Conservation (phyloP, 2,888 invertebrate genomes). For the Orchesellides sinensis region DNA sequence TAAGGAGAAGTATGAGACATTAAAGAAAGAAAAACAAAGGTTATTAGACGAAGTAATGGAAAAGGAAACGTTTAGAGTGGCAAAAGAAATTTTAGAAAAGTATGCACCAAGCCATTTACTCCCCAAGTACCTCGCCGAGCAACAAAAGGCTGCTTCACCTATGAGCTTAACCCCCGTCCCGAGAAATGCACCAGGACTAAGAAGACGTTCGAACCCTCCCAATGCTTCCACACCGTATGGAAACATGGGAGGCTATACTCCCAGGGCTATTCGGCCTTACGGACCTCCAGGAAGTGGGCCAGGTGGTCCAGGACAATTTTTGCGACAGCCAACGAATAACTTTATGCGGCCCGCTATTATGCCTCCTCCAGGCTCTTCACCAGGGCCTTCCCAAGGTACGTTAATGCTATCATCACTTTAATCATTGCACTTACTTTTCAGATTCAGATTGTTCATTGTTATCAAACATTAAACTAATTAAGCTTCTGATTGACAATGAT, state of each 20-base stretch:
- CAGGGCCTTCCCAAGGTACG: slow-evolving; percentile 30
- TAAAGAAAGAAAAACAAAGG: slow-evolving; percentile 90
- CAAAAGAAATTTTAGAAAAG: slow-evolving; percentile 91
- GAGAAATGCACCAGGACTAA: slow-evolving; percentile 51
- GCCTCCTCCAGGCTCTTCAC: slow-evolving; percentile 21
- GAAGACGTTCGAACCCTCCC: slow-evolving; percentile 60
- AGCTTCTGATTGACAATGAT: not conserved
- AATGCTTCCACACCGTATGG: slow-evolving; percentile 41
- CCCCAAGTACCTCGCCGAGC: slow-evolving; percentile 73
- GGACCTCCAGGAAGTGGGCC: slow-evolving; percentile 33
- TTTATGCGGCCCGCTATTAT: slow-evolving; percentile 61
- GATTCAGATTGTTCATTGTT: not conserved
- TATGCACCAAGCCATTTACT: slow-evolving; percentile 84
- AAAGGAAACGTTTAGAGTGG: slow-evolving; percentile 97
- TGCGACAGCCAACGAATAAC: slow-evolving; percentile 64
- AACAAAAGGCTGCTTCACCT: slow-evolving; percentile 53
- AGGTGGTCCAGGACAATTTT: slow-evolving; percentile 45
- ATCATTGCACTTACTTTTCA: not conserved
- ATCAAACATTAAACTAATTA: not conserved
- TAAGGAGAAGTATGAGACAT: slow-evolving; percentile 83
- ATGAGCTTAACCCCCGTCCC: slow-evolving; percentile 59
- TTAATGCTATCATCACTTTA: not conserved
- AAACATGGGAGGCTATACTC: slow-evolving; percentile 42
- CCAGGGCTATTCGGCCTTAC: slow-evolving; percentile 58
- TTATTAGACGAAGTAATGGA: slow-evolving; percentile 97